Evolutionary conservation across 2,113 vertebrate species (phyloP).

Genomic region (Acrocephalus kingi): DNA sequence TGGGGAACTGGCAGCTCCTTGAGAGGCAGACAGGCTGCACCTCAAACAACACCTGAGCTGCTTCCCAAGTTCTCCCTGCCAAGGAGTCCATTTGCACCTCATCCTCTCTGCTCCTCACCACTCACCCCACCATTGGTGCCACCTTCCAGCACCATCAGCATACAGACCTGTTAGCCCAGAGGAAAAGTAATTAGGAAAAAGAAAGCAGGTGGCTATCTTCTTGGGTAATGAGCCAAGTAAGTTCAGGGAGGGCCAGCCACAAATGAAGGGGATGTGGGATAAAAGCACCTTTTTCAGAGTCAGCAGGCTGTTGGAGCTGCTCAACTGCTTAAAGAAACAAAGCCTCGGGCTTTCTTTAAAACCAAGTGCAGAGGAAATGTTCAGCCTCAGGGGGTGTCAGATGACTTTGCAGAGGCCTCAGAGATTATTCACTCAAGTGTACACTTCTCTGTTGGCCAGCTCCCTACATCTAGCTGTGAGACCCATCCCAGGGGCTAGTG

Average conservation of each 20-base stretch:
- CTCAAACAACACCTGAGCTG: not conserved
- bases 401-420: constrained; percentile 1
- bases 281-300: constrained; percentile 17
- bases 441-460: not conserved
- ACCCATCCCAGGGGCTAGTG: not conserved
- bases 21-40: not conserved
- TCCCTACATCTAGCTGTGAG: not conserved
- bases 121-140: not conserved
- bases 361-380: not conserved
- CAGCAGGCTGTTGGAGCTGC: not conserved
- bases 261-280: not conserved
- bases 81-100: not conserved
- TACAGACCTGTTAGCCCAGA: not conserved
- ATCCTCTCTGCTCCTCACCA: not conserved
- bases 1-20: not conserved
- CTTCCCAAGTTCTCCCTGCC: not conserved
- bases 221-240: constrained; percentile 16
- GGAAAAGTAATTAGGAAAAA: not conserved
- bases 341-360: constrained; percentile 16
- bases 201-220: not conserved
- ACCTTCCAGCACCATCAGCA: not conserved
- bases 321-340: constrained; percentile 4
- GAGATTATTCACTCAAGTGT: not conserved
- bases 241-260: not conserved
- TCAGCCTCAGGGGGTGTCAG: not conserved